A percentile compares a stretch with the other conserved stretches of the same genome.
These are phyloP conservation scores for Ochropleura leucogaster DNA, from an alignment of 2,888 invertebrate species.

Conservation along the genomic window DNA sequence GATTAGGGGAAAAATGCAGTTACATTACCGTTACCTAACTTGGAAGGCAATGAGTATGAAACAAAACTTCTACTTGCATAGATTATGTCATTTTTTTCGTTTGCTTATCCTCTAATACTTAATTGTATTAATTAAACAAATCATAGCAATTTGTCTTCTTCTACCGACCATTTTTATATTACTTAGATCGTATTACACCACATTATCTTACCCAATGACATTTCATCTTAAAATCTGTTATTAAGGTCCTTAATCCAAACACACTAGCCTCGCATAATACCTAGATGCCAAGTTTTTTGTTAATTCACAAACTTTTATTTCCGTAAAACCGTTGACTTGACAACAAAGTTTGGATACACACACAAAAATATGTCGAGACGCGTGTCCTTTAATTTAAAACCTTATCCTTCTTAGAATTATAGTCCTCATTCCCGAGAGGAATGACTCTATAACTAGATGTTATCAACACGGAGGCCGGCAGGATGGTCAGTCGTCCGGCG, in stretches of 20 bases:
- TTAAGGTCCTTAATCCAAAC: no score
- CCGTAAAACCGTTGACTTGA: slow-evolving; percentile 10
- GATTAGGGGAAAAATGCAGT: slow-evolving; percentile 20
- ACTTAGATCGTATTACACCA: neutral
- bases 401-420: slow-evolving; percentile 63
- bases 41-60: neutral
- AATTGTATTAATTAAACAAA: neutral
- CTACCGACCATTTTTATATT: neutral
- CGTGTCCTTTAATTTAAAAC: slow-evolving; percentile 53
- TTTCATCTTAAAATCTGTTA: neutral
- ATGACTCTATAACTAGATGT: slow-evolving; percentile 75
- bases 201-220: neutral
- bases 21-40: slow-evolving; percentile 3
- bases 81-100: slow-evolving; percentile 1
- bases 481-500: slow-evolving; percentile 80
- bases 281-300: neutral
- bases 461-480: slow-evolving; percentile 73
- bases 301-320: slow-evolving; percentile 11
- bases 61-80: neutral
- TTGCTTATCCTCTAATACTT: neutral
- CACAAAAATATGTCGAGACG: slow-evolving; percentile 42
- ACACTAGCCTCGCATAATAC: neutral
- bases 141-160: neutral
- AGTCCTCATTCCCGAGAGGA: slow-evolving; percentile 70
- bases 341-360: slow-evolving; percentile 48